Percentiles rank a stretch among this genome's conserved stretches.
phyloP scores from a whole-genome alignment of 2,113 vertebrate genomes.

The Mesembrinibis cayennensis region DNA sequence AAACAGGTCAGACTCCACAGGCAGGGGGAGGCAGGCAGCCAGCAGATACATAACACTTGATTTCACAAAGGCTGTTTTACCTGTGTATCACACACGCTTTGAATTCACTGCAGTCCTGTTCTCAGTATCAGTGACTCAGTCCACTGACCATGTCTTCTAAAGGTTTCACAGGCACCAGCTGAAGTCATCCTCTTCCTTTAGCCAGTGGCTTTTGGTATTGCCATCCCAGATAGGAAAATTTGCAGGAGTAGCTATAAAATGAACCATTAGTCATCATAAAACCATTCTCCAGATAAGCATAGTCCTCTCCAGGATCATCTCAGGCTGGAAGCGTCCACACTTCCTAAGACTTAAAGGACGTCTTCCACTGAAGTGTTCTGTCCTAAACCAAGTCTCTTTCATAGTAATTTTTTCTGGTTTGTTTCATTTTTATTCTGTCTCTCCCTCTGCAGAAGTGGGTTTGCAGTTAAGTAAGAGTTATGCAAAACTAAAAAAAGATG shows the following conservation, averaged over 20 bases:
- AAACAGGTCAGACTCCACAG: neutral
- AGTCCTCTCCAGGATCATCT: neutral
- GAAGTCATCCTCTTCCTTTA: neutral
- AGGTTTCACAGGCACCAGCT: neutral
- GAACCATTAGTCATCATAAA: neutral
- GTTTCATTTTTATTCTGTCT: neutral
- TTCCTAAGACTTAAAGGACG: neutral
- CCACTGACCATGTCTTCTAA: neutral
- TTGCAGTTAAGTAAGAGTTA: neutral
- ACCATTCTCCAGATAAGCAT: neutral
- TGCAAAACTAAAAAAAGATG: neutral
- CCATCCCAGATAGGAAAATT: neutral
- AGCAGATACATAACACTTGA: neutral
- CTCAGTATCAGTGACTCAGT: neutral
- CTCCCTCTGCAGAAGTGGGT: neutral
- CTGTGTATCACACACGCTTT: neutral
- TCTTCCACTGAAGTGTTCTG: neutral
- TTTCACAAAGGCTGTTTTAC: neutral
- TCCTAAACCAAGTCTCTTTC: neutral
- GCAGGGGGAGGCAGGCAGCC: neutral
- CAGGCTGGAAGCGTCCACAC: neutral
- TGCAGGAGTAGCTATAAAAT: neutral
- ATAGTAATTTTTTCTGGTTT: neutral
- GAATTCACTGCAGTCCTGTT: neutral
- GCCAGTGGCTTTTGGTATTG: neutral